These are phyloP conservation scores for Poeciliopsis gracilis DNA, from an alignment of 2,797 vertebrate genomes.

Conservation along the genomic window DNA sequence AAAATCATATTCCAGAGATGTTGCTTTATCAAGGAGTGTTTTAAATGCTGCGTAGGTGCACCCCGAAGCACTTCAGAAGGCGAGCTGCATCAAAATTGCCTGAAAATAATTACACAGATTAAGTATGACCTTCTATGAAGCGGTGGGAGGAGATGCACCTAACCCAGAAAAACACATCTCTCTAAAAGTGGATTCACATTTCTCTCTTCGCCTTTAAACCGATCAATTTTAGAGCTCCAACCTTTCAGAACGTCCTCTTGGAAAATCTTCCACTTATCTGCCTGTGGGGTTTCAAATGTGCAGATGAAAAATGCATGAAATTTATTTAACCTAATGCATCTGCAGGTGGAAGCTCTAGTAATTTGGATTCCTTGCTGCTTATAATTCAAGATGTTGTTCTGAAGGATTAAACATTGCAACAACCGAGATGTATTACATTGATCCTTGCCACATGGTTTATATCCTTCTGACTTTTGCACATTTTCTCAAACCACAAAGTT, in stretches of 20 bases:
- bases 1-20: slow-evolving; percentile 33
- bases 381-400: slow-evolving; percentile 8
- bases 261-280: slow-evolving; percentile 17
- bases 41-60: slow-evolving; percentile 44
- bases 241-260: slow-evolving; percentile 1
- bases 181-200: slow-evolving; percentile 9
- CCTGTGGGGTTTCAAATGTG: not conserved
- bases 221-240: slow-evolving; percentile 4
- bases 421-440: not conserved
- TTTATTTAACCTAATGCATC: not conserved
- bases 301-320: slow-evolving; percentile 6
- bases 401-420: slow-evolving; percentile 28
- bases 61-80: slow-evolving; percentile 31
- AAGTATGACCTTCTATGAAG: slow-evolving; percentile 70
- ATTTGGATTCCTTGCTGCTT: slow-evolving; percentile 3
- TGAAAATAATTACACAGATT: slow-evolving; percentile 72
- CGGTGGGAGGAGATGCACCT: slow-evolving; percentile 20
- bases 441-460: not conserved
- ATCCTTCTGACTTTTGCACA: not conserved
- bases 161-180: slow-evolving; percentile 7
- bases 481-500: not conserved
- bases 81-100: slow-evolving; percentile 49
- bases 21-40: slow-evolving; percentile 25
- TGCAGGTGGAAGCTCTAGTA: not conserved
- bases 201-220: not conserved